phyloP scores from a whole-genome alignment of 92 coral and sea anemone genomes.

The Zoanthus sansibaricus region DNA sequence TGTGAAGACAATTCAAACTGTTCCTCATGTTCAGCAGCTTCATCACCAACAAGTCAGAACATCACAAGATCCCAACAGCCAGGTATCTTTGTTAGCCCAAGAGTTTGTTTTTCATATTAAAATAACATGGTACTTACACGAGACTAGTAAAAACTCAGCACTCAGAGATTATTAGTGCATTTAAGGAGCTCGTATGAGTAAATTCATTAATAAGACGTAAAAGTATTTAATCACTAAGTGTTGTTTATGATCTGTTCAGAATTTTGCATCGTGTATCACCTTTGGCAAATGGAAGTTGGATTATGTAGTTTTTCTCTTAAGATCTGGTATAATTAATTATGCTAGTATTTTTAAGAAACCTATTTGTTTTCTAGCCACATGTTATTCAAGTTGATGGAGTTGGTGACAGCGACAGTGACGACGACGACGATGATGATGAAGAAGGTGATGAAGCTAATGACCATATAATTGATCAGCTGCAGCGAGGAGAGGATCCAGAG shows the following conservation, averaged over 20 bases:
- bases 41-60: slow-evolving; percentile 45
- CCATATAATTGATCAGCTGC: slow-evolving; percentile 48
- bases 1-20: slow-evolving; percentile 82
- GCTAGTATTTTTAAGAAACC: neutral
- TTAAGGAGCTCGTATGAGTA: too few relatives aligned
- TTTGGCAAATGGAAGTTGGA: too few relatives aligned
- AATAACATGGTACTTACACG: too few relatives aligned
- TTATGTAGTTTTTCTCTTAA: too few relatives aligned
- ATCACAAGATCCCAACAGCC: slow-evolving; percentile 33
- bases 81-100: neutral
- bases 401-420: slow-evolving; percentile 82
- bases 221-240: too few relatives aligned
- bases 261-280: too few relatives aligned
- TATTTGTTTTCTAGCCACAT: slow-evolving; percentile 11
- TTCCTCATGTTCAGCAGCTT: slow-evolving; percentile 63
- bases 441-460: slow-evolving; percentile 67
- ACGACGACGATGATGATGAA: slow-evolving; percentile 75
- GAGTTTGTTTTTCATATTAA: too few relatives aligned
- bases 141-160: too few relatives aligned
- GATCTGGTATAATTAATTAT: neutral
- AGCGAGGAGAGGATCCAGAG: slow-evolving; percentile 60
- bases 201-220: too few relatives aligned
- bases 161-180: too few relatives aligned
- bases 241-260: too few relatives aligned
- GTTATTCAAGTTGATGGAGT: slow-evolving; percentile 89